Conservation (phyloP, 2,888 invertebrate species). For the Cheilosia pagana region DNA sequence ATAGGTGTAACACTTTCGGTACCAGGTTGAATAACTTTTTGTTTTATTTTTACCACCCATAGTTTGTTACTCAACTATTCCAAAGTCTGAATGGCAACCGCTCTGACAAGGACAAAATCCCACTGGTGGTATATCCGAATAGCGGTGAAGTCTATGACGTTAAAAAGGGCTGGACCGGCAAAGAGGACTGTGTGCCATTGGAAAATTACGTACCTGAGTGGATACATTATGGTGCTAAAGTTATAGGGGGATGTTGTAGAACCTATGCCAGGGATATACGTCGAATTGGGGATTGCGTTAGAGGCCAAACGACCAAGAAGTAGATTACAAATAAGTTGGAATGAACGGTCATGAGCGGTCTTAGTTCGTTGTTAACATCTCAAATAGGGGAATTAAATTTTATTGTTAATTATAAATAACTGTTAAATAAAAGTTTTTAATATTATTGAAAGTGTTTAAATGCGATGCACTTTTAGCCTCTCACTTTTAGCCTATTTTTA, state of each 20-base stretch:
- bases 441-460: neutral
- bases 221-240: conserved; percentile 91
- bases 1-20: too few relatives aligned
- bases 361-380: conserved; percentile 21
- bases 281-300: conserved; percentile 86
- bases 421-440: conserved; percentile 4
- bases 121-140: conserved; percentile 95
- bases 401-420: conserved; percentile 10
- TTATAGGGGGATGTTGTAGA: conserved; percentile 96
- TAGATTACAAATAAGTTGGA: conserved; percentile 17
- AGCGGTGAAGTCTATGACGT: conserved; percentile 87
- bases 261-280: conserved; percentile 92
- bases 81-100: conserved; percentile 84
- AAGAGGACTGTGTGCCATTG: conserved; percentile 88
- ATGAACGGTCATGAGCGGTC: conserved; percentile 23
- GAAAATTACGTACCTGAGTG: conserved; percentile 90
- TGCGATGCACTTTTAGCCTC: neutral
- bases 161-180: conserved; percentile 86
- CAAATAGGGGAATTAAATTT: conserved; percentile 20
- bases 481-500: too few relatives aligned
- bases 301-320: conserved; percentile 39
- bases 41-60: conserved; percentile 33
- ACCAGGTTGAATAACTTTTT: neutral
- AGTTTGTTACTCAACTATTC: conserved; percentile 86
- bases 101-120: conserved; percentile 84